Base-by-base conservation (phyloP, 92 coral and sea anemone genomes). In the Ricordea florida region DNA sequence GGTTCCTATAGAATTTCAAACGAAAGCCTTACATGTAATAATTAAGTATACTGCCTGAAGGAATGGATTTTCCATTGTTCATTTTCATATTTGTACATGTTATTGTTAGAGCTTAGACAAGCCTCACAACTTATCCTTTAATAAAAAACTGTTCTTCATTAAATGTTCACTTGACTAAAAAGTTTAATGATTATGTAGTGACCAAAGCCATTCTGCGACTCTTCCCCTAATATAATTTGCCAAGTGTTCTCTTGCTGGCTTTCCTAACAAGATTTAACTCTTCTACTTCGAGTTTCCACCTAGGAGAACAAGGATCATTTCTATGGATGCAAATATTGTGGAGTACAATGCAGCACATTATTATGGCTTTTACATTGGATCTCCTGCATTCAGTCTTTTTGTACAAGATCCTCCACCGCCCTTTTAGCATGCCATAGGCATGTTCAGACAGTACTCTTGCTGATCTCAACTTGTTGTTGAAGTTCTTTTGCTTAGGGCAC, bases 341-440 rank as follows among this genome's bases (percentile, higher is more conserved):
- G 17, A 69, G 51, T 5, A 49, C 72, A 56, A 71, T 60, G 34
- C 80, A 70, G 37, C 46, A 49, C 86, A 80, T 70, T 16, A 80
- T 80, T 10, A 80, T 51, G 14, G 40, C 35, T n/a, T 65, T 82
- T 21, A 82, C 51, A 47, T 72, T 63, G 21, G 37, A 36, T 47
- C 76, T 63, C 38, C 74, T 70, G 31, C 80, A 80, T 24, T 80
- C 80, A 17, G 80, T 58, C 31, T 80, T 80, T 49, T 80, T 62
- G 66, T 80, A 71, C 4, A 80, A 29, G 8, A 80, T 80, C 13
- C 74, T 9, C 86, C 74, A 61, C 51, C 86, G 60, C 9, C 86
- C 86, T 51, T 36, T 80, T 33, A 80, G 66, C 79, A 59, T 80
- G 35, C 85, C 79, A 52, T 81, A 81, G 7, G 74, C 80, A 71